Conservation (phyloP, 92 coral and sea anemone genomes). For the Micromussa lordhowensis region DNA sequence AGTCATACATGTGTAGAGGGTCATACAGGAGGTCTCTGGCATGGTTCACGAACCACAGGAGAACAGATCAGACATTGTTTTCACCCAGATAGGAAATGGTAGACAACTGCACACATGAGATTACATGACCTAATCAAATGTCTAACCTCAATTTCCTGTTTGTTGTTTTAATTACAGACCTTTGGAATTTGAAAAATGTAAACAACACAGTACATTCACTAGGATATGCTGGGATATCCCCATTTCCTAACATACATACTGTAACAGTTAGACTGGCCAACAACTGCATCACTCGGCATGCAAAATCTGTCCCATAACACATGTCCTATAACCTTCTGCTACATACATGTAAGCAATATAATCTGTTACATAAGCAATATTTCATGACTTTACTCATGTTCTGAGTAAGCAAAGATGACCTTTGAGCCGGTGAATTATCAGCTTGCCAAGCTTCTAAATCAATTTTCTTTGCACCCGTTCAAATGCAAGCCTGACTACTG, state of each 20-base stretch:
- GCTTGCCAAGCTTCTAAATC: background rate
- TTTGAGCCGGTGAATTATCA: background rate
- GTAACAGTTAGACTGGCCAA: background rate
- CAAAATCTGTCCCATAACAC: background rate
- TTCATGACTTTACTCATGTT: background rate
- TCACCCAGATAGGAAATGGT: background rate
- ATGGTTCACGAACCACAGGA: too few species aligned
- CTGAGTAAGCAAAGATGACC: background rate
- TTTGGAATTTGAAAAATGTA: conserved; percentile 36
- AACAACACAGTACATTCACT: conserved; percentile 2
- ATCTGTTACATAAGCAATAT: background rate
- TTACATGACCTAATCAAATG: conserved; percentile 18
- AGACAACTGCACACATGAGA: conserved; percentile 10
- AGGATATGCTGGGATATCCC: background rate
- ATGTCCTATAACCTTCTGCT: too few species aligned
- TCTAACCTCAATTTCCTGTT: conserved; percentile 48
- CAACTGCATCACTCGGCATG: background rate
- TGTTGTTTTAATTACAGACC: background rate
- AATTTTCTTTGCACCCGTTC: background rate
- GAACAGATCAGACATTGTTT: conserved; percentile 8
- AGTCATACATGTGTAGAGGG: too few species aligned
- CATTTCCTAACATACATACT: background rate
- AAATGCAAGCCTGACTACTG: background rate
- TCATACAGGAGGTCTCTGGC: too few species aligned
- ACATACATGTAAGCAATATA: too few species aligned